Percentiles rank a stretch among this genome's conserved stretches.
These are phyloP conservation scores for Drosophila littoralis DNA, from an alignment of 1,140 invertebrate genomes.

Conservation along the genomic window DNA sequence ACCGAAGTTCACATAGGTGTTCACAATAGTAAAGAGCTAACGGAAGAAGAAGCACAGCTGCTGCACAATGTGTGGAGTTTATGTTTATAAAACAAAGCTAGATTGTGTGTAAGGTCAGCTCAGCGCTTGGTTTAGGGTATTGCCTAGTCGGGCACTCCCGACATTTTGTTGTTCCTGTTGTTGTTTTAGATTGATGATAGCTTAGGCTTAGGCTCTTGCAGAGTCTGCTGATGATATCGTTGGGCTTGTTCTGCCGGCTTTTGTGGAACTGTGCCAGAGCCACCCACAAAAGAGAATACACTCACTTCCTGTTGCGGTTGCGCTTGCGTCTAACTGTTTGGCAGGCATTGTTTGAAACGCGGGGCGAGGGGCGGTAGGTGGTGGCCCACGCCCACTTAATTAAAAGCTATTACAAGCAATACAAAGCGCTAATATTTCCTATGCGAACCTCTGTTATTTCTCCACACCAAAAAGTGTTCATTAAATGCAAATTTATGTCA, in stretches of 20 bases:
- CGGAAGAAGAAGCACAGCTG: no score
- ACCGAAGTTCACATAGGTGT: no score
- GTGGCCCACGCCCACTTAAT: constrained; percentile 63
- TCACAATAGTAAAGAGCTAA: no score
- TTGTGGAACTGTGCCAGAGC: constrained; percentile 23
- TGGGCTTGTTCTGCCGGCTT: not conserved
- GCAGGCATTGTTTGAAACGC: constrained; percentile 11
- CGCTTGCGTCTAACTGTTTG: constrained; percentile 57
- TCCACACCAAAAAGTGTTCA: constrained; percentile 61
- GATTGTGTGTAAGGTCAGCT: no score
- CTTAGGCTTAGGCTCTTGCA: not conserved
- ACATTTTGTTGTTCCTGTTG: not conserved
- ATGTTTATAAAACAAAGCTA: no score
- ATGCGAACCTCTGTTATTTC: constrained; percentile 14
- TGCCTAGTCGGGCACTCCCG: no score
- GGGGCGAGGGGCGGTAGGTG: not conserved
- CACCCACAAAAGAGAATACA: constrained; percentile 56
- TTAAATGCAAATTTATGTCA: constrained; percentile 80
- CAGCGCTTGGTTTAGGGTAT: no score
- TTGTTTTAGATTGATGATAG: not conserved
- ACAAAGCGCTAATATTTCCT: constrained; percentile 60
- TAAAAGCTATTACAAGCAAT: constrained; percentile 73
- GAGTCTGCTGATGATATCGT: constrained; percentile 5
- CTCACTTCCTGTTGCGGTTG: constrained; percentile 64
- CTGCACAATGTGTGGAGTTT: no score